Evolutionary conservation across 2,888 invertebrate genomes (phyloP).

Genomic region (Spialia ferax): DNA sequence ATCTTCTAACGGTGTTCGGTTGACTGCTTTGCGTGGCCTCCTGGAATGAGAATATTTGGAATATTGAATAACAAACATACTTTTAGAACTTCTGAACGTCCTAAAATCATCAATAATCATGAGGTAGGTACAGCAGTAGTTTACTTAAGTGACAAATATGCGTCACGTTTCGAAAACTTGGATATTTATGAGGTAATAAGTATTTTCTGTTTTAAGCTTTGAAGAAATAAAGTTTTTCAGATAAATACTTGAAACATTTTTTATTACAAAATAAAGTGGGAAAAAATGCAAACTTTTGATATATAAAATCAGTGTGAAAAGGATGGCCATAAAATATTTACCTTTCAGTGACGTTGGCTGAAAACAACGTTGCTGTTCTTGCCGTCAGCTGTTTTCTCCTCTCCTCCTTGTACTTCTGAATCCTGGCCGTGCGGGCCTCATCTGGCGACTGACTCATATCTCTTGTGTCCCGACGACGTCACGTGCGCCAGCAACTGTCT

Average conservation of each 20-base stretch:
- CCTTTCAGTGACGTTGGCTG: constrained; percentile 88
- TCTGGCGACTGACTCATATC: constrained; percentile 77
- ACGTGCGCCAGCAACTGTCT: constrained; percentile 66
- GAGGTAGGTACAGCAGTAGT: too few species aligned
- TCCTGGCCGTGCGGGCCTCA: constrained; percentile 87
- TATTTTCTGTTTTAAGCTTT: too few species aligned
- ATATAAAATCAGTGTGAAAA: background rate
- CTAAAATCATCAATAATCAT: too few species aligned
- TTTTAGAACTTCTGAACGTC: background rate
- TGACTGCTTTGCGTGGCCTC: constrained; percentile 65
- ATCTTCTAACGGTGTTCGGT: constrained; percentile 68
- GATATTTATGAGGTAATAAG: too few species aligned
- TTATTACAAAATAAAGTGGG: too few species aligned
- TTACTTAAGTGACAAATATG: too few species aligned
- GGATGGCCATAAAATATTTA: constrained; percentile 45
- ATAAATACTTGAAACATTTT: too few species aligned
- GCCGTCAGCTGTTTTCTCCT: constrained; percentile 89
- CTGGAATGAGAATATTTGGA: constrained; percentile 61
- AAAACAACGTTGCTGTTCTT: constrained; percentile 87
- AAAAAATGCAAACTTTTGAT: too few species aligned
- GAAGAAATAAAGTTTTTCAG: too few species aligned
- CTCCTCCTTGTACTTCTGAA: constrained; percentile 91
- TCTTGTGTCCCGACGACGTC: constrained; percentile 61
- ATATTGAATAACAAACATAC: background rate
- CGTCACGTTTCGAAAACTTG: too few species aligned